phyloP scores from a whole-genome alignment of 2,113 vertebrate genomes.

The Nothoprocta perdicaria region DNA sequence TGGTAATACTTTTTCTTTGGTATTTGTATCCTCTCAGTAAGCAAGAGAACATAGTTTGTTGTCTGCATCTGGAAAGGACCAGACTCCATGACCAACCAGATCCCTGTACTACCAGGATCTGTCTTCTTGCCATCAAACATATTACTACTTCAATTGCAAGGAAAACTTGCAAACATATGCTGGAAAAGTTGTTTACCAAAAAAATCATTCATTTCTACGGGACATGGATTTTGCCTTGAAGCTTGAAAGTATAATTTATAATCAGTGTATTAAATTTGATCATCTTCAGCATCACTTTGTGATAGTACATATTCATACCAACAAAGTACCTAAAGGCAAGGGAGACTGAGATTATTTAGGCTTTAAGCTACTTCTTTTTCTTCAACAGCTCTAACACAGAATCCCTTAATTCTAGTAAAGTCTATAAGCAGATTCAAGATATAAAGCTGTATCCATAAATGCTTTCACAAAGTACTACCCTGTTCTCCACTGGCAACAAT shows the following conservation, averaged over 20 bases:
- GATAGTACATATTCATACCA: no score
- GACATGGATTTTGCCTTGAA: background rate
- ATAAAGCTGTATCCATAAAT: background rate
- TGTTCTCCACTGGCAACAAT: background rate
- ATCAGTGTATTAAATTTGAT: background rate
- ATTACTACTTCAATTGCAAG: background rate
- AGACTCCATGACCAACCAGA: background rate
- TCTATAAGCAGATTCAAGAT: background rate
- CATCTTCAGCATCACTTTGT: background rate
- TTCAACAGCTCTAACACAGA: background rate
- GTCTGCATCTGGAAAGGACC: background rate
- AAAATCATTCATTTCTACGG: background rate
- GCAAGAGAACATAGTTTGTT: rapidly evolving
- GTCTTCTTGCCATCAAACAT: background rate
- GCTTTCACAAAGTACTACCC: background rate
- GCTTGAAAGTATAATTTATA: background rate
- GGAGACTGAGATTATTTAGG: background rate
- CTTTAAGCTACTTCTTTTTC: background rate
- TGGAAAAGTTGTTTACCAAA: background rate
- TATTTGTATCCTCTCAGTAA: background rate
- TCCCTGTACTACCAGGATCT: background rate
- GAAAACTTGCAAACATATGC: background rate
- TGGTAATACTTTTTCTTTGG: background rate
- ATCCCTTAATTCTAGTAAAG: background rate
- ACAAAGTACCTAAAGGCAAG: no score